Base-by-base conservation (phyloP, 64 coral and sea anemone genomes). In the Montipora cactus region DNA sequence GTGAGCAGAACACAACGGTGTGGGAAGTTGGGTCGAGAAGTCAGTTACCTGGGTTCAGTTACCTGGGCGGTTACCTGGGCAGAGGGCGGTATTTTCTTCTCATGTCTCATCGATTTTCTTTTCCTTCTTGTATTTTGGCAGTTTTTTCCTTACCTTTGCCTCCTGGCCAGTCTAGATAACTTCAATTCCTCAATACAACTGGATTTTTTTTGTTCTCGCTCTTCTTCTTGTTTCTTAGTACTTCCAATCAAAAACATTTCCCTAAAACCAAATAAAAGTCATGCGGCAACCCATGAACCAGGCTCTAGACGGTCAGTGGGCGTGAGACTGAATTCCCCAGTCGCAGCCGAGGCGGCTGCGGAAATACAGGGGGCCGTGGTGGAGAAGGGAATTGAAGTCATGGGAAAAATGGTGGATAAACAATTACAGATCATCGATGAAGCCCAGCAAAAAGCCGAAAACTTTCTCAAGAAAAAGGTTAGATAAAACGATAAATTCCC, bases 391-490 rank as follows among this genome's bases (percentile, higher is more conserved):
- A 58, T 89, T 4, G 87, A 89, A 25, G 71, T 89, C 2, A 61
- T 77, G 25, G 87, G 87, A 2, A 55, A 89, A 25, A 59, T 77
- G 87, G 75, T 89, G 12, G 87, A 89, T 37, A 74, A 74, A 61
- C 87, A 89, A 20, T 5, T 89, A 28, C 11, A 74, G 57, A 89
- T 59, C 20, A 89, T 89, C 15, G 68, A 89, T 16, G 87, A 77
- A 15, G 87, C 87, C 21, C 87, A 89, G 12, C 52, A 89, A 18
- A 89, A 89, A 50, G 70, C 87, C 0, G 71, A 76, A 51, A 61
- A 55, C 51, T 89, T 89, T 57, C 75, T 89, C 15, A 77, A 76
- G 51, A 71, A 89, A 89, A 57, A 77, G 71, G 87, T 89, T 3
- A 51, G 28, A 16, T 18, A 44, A 44, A 49, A 14, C 3, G 0